phyloP scores from a whole-genome alignment of 1,140 invertebrate species.

The Eumeta japonica region DNA sequence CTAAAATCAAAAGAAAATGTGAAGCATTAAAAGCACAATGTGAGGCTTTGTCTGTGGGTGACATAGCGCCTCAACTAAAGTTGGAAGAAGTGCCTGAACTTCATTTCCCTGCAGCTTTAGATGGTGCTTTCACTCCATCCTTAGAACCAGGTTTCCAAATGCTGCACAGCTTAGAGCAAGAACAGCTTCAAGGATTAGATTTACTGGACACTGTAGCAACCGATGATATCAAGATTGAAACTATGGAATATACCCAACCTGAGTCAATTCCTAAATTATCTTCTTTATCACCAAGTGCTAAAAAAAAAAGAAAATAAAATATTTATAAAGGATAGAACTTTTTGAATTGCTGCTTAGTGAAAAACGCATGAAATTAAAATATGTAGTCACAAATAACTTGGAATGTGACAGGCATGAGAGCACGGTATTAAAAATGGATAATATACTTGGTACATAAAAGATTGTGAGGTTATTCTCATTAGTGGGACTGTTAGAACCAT shows the following conservation, averaged over 20 bases:
- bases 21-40: slow-evolving; percentile 31
- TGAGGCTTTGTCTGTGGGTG: slow-evolving; percentile 34
- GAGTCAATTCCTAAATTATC: slow-evolving; percentile 33
- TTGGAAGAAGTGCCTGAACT: slow-evolving; percentile 52
- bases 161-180: slow-evolving; percentile 50
- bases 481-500: too few species aligned
- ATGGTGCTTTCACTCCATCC: slow-evolving; percentile 48
- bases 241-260: slow-evolving; percentile 41
- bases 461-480: too few species aligned
- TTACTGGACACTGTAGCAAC: slow-evolving; percentile 36
- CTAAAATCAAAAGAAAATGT: slow-evolving; percentile 36
- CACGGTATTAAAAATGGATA: too few species aligned
- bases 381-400: too few species aligned
- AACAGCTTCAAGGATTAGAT: slow-evolving; percentile 45
- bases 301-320: slow-evolving; percentile 48
- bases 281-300: slow-evolving; percentile 39
- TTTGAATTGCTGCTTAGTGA: too few species aligned
- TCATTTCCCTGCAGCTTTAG: slow-evolving; percentile 51
- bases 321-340: too few species aligned
- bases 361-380: too few species aligned
- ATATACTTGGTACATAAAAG: too few species aligned
- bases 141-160: slow-evolving; percentile 54
- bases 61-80: slow-evolving; percentile 42
- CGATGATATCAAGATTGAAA: slow-evolving; percentile 45
- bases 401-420: too few species aligned